Evolutionary conservation across 2,113 vertebrate species (phyloP).

Genomic region (Taxidea taxus): DNA sequence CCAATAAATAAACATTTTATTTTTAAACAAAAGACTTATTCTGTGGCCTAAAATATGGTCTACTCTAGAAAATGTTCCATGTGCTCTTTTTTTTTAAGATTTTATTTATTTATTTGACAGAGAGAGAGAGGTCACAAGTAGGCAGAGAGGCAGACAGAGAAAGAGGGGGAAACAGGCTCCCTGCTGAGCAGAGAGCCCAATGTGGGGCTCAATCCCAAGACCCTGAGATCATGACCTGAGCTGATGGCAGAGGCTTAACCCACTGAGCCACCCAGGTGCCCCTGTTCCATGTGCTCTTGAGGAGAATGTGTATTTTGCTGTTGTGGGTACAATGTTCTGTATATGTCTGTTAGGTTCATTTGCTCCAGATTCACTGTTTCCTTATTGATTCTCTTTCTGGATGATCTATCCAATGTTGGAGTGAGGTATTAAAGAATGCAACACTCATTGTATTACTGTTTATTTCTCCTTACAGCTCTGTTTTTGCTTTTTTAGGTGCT

Average conservation of each 20-base stretch:
- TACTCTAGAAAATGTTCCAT: neutral
- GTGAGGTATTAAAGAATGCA: neutral
- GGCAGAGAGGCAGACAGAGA: no score
- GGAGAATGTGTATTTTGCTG: neutral
- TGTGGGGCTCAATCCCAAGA: no score
- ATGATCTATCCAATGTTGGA: neutral
- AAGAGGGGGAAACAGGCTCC: no score
- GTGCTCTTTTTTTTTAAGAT: neutral
- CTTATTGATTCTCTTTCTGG: neutral
- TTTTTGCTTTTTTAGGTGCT: neutral
- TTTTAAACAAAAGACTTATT: neutral
- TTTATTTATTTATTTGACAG: no score
- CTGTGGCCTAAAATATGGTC: neutral
- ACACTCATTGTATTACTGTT: neutral
- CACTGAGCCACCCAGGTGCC: no score
- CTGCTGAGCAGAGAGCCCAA: no score
- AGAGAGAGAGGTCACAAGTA: no score
- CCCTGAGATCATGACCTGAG: no score
- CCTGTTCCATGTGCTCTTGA: neutral
- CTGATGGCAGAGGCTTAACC: no score
- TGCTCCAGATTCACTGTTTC: neutral
- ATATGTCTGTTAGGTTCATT: neutral
- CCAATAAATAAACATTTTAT: neutral
- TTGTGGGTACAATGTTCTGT: neutral
- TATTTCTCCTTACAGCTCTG: neutral